These are phyloP conservation scores for Therioaphis trifolii DNA, from an alignment of 2,888 invertebrate species.

Conservation along the genomic window DNA sequence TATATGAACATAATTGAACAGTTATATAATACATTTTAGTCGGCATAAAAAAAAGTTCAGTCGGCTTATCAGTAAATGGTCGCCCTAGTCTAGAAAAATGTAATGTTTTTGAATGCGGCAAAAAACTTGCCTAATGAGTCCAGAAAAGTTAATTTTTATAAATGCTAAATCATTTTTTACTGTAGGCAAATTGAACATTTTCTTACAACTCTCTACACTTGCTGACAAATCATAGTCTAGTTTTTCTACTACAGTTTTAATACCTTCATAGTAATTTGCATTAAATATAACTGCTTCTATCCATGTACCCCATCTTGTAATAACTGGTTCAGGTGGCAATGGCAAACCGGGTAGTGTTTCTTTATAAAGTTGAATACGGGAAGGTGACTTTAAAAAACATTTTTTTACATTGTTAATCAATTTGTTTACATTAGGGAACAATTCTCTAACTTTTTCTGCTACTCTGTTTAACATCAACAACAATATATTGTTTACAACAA, in stretches of 20 bases:
- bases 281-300: slow-evolving; percentile 65
- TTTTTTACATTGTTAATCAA: slow-evolving; percentile 67
- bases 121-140: slow-evolving; percentile 27
- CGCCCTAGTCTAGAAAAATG: no score
- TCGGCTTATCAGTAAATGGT: no score
- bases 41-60: no score
- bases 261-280: slow-evolving; percentile 59
- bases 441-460: no score
- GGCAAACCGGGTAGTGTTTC: slow-evolving; percentile 64
- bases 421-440: slow-evolving; percentile 65
- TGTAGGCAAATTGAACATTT: slow-evolving; percentile 37
- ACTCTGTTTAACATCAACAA: no score
- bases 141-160: slow-evolving; percentile 43
- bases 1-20: no score
- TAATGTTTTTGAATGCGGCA: no score
- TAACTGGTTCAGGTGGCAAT: slow-evolving; percentile 66
- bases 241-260: slow-evolving; percentile 47
- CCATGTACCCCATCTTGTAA: slow-evolving; percentile 67
- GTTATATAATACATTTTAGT: no score
- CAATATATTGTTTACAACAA: no score
- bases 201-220: slow-evolving; percentile 36
- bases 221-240: slow-evolving; percentile 31
- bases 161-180: slow-evolving; percentile 49
- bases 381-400: slow-evolving; percentile 67
- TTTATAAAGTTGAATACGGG: slow-evolving; percentile 64